Evolutionary conservation across 2,113 vertebrate genomes (phyloP), one percentile per base, ranked within the genome.

Genomic region (Limanda limanda): DNA sequence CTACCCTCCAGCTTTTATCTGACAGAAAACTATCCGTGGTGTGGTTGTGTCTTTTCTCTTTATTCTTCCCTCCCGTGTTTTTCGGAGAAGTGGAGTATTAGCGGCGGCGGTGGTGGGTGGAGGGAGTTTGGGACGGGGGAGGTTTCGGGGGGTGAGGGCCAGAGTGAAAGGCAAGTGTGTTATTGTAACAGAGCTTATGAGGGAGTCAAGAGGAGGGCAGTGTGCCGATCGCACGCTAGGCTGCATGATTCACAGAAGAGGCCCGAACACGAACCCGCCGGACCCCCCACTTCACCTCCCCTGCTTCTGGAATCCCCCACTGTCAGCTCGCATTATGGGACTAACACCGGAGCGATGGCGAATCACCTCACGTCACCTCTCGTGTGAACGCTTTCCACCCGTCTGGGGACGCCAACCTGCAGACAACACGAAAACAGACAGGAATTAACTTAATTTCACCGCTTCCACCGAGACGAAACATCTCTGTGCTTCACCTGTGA

Each of bases 171-270:
- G 89, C 83, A 90, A 93, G 87, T 86, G 74, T 93, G 92, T 95
- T 94, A 90, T 95, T 94, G 89, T 90, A 90, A 84, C 83, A 86
- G 83, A 93, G 92, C 92, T 94, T 90, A 92, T 55, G 69, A 81
- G 76, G 84, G 89, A 92, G 94, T 94, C 92, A 94, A 74, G 80
- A 83, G 70, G 81, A 92, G 92, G 92, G 87, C 93, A 93, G 89
- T 89, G 92, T 89, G 89, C 74, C 87, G 90, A 84, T 91, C 86
- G 90, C 92, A 93, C 91, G 91, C 91, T 88, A 93, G 76, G 85
- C 86, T 78, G 71, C 65, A 66, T 82, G 88, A 86, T 86, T 92
- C 87, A 87, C 75, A 84, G 71, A 74, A 77, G 75, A 86, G 67
- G 79, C 68, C 85, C 37, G 74, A 83, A 61, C 76, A 68, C 45